Conservation (phyloP, 2,113 vertebrate genomes). For the Aviceda subcristata region DNA sequence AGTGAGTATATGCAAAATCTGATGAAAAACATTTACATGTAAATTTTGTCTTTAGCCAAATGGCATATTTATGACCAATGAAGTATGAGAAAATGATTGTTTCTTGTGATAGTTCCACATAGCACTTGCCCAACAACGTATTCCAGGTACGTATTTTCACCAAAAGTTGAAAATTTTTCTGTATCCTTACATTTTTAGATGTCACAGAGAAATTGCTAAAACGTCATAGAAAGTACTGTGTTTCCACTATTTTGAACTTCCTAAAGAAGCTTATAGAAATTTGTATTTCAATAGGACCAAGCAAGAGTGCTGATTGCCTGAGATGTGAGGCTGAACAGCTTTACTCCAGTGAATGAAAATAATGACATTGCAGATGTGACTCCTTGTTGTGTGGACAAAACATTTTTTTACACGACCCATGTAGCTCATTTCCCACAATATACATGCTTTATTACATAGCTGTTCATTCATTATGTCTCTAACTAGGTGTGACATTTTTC, state of each 20-base stretch:
- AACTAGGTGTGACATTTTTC: not conserved
- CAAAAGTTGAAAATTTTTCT: not conserved
- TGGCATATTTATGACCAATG: not conserved
- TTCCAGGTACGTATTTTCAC: not conserved
- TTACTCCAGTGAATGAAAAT: not conserved
- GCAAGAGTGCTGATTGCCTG: not conserved
- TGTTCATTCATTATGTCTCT: not conserved
- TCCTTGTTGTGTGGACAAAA: not conserved
- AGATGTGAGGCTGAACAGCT: not conserved
- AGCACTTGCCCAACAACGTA: not conserved
- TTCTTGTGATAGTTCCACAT: not conserved
- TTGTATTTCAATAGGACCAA: not conserved
- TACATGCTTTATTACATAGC: not conserved
- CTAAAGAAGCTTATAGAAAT: not conserved
- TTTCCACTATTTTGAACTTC: not conserved
- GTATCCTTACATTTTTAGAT: not conserved
- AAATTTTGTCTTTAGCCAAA: not conserved
- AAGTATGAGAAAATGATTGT: not conserved
- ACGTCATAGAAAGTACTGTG: not conserved
- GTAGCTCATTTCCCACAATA: not conserved
- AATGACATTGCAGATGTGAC: not conserved
- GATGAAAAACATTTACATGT: not conserved
- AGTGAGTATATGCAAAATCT: not conserved
- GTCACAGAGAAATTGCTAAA: not conserved
- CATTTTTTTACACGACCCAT: not conserved